These are phyloP conservation scores for Urocitellus parryii DNA, from an alignment of 2,113 vertebrate species.

Conservation along the genomic window DNA sequence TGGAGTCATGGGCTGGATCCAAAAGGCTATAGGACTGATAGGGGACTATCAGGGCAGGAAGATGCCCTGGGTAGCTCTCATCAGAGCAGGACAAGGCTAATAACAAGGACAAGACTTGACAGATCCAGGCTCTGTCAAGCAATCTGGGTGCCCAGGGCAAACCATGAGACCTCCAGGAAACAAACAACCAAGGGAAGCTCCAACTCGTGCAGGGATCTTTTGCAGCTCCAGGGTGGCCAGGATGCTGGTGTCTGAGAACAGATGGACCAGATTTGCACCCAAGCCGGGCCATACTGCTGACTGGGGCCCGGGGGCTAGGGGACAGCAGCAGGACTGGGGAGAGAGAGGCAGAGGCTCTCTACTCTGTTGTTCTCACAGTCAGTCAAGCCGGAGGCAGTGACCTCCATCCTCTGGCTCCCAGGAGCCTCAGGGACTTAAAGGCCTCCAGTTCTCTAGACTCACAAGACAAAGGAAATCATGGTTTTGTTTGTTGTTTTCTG, in stretches of 20 bases:
- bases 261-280: neutral
- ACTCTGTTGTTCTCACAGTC: neutral
- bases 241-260: neutral
- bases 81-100: neutral
- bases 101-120: neutral
- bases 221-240: neutral
- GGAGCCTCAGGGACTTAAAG: neutral
- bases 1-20: neutral
- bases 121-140: neutral
- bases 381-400: neutral
- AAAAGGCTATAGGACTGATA: fast-evolving
- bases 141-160: neutral
- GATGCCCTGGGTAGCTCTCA: neutral
- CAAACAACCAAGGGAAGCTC: fast-evolving
- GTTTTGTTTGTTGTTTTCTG: neutral
- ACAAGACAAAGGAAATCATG: neutral
- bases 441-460: neutral
- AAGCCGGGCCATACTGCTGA: neutral
- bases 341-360: neutral
- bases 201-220: fast-evolving
- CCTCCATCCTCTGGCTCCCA: neutral
- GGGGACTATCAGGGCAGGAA: no score
- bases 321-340: neutral
- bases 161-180: neutral
- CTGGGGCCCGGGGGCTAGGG: neutral